These are phyloP conservation scores for Trichoplusia ni DNA, from an alignment of 1,140 invertebrate species.

Conservation along the genomic window DNA sequence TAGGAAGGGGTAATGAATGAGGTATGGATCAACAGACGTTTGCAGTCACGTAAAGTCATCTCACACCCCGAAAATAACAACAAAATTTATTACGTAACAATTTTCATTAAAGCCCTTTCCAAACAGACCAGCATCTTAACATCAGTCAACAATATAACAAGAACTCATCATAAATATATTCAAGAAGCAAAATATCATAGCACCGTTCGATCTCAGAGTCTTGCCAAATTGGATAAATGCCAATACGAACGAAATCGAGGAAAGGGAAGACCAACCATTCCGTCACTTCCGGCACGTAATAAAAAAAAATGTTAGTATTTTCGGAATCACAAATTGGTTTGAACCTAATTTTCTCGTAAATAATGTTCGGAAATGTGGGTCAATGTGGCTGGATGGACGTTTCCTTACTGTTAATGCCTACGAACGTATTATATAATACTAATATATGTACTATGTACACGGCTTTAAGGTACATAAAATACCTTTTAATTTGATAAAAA, in stretches of 20 bases:
- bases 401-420: not conserved
- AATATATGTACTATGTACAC: no score
- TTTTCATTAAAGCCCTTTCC: no score
- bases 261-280: constrained; percentile 27
- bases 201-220: constrained; percentile 4
- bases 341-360: not conserved
- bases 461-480: no score
- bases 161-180: not conserved
- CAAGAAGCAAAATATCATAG: not conserved
- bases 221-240: constrained; percentile 42
- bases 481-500: no score
- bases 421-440: no score
- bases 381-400: not conserved
- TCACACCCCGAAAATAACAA: no score
- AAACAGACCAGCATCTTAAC: not conserved
- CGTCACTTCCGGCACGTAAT: constrained; percentile 20
- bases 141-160: not conserved
- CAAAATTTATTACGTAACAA: no score
- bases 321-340: constrained; percentile 9
- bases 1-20: no score
- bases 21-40: no score
- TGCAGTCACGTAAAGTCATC: no score
- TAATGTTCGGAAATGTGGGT: not conserved
- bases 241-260: constrained; percentile 20
- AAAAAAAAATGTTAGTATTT: constrained; percentile 17